Evolutionary conservation across 2,797 vertebrate genomes (phyloP).

Genomic region (Chelon auratus): DNA sequence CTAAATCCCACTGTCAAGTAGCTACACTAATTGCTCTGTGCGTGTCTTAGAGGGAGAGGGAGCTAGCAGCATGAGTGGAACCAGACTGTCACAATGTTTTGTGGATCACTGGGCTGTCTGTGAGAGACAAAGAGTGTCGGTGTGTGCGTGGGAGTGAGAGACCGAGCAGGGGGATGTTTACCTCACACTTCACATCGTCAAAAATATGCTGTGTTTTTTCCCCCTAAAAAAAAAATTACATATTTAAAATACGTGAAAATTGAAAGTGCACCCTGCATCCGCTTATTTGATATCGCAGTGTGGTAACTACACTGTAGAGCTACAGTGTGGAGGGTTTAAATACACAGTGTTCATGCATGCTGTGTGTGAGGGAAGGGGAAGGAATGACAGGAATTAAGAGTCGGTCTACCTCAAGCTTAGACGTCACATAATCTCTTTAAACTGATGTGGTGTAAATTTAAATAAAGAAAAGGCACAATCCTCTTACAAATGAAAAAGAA

Average conservation of each 20-base stretch:
- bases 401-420: not conserved
- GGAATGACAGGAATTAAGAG: constrained; percentile 12
- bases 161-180: constrained; percentile 43
- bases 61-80: constrained; percentile 44
- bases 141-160: constrained; percentile 52
- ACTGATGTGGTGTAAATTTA: not conserved
- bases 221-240: constrained; percentile 13
- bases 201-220: constrained; percentile 43
- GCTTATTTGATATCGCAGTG: not conserved
- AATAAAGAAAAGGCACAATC: not conserved
- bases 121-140: constrained; percentile 51
- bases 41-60: constrained; percentile 3
- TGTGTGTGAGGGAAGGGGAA: not conserved
- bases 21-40: constrained; percentile 31
- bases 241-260: constrained; percentile 26
- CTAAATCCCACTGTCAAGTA: constrained; percentile 23
- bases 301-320: not conserved
- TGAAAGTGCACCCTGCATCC: not conserved
- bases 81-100: constrained; percentile 67
- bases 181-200: constrained; percentile 49
- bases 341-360: not conserved
- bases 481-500: not conserved
- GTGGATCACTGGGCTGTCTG: constrained; percentile 61
- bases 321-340: not conserved
- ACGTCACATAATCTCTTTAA: constrained; percentile 8